Base-by-base conservation (phyloP, 2,113 vertebrate species). In the Coptodon bakossiorum region DNA sequence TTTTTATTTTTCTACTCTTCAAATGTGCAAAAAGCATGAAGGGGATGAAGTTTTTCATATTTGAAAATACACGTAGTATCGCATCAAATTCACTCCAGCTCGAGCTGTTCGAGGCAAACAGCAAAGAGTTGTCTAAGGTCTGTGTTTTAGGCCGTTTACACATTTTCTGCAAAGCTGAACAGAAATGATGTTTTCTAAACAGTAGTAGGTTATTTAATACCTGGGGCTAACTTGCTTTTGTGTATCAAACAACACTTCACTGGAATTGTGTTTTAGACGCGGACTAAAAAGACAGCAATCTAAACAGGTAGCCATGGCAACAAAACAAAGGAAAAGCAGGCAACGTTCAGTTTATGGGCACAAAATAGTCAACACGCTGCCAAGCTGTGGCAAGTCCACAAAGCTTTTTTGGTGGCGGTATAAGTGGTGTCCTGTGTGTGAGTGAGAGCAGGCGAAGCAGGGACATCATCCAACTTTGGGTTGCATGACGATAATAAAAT, bases 331-430 rank as follows among this genome's bases (percentile, higher is more conserved):
- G 1, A 0, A 45, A 73, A 27, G 6, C 19, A 68, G 34, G 5
- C 13, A 6, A 29, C 27, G 14, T 73, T 73, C 40, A 45, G 22
- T 45, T 73, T 1, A 16, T 6, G 38, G 13, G 7, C 22, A 27
- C 66, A 71, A 71, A 71, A 43, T 3, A 27, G 36, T 22, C 11
- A 0, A 1, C 38, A 0, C 0, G 22, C 12, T 71, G 13, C 68
- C 68, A 17, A 27, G 8, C 40, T 73, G 38, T 17, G 38, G 38
- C n/a, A 43, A 10, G 8, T 73, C 68, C 22, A 73, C 68, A 6
- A 9, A 73, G 68, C 13, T 27, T 6, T 27, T 1, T 24, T 4
- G 13, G 3, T 43, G 36, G 7, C 9, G 36, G 19, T 68, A 3
- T 40, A 40, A 71, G 7, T 9, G 36, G 19, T 71, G 66, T 7